phyloP scores from a whole-genome alignment of 2,113 vertebrate genomes.

The Paramisgurnus dabryanus region DNA sequence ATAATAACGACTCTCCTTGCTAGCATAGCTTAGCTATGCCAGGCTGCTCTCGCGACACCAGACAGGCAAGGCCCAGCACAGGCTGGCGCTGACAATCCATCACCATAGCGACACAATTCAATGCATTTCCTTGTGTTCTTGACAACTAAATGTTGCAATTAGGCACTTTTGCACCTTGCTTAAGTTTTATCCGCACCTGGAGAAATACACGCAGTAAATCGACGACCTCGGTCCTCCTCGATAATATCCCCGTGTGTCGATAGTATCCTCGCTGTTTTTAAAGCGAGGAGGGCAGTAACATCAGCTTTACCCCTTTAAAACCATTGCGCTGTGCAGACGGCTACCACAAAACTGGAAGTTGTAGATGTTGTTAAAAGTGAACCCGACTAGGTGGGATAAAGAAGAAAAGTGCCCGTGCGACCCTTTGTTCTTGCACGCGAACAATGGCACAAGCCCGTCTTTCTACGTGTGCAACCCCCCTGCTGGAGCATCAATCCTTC shows the following conservation, averaged over 20 bases:
- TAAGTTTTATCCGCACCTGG: conserved; percentile 11
- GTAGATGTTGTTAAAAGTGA: background rate
- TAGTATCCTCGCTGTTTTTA: conserved; percentile 11
- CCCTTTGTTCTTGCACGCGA: conserved; percentile 64
- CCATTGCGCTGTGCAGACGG: conserved; percentile 36
- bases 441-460: conserved; percentile 58
- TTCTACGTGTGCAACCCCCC: conserved; percentile 41
- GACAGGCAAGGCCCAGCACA: conserved; percentile 15
- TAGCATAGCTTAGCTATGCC: conserved; percentile 21
- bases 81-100: background rate
- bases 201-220: background rate
- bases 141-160: background rate
- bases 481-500: conserved; percentile 47
- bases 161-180: background rate
- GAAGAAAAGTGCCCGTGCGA: conserved; percentile 38
- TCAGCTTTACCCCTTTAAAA: conserved; percentile 26
- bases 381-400: background rate
- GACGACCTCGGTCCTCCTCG: conserved; percentile 27
- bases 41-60: background rate
- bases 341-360: background rate
- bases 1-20: background rate
- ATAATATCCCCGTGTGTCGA: conserved; percentile 27
- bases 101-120: conserved; percentile 10
- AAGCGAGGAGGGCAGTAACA: conserved; percentile 19
- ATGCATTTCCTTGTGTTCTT: background rate